A percentile compares a stretch with the other conserved stretches of the same genome.
phyloP scores from a whole-genome alignment of 2,888 invertebrate species.

The Caenorhabditis wallacei region DNA sequence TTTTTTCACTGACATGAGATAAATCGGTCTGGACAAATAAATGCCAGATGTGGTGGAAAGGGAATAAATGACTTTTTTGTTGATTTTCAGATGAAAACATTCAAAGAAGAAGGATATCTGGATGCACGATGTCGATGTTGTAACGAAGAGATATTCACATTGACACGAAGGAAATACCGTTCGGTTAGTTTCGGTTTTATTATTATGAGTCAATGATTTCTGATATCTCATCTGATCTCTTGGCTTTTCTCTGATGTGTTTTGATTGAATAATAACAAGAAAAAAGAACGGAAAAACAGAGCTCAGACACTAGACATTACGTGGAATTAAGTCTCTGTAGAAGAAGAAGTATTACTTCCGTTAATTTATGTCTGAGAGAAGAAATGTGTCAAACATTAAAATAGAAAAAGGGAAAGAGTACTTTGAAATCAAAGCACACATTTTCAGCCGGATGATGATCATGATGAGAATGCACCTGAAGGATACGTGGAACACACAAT shows the following conservation, averaged over 20 bases:
- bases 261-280: slow-evolving; percentile 22
- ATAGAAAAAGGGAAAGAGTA: neutral
- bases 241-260: slow-evolving; percentile 9
- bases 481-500: slow-evolving; percentile 3
- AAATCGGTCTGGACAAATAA: neutral
- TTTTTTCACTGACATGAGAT: slow-evolving; percentile 6
- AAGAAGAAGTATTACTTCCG: slow-evolving; percentile 29
- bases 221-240: slow-evolving; percentile 27
- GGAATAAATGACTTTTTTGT: neutral
- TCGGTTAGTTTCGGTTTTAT: slow-evolving; percentile 13
- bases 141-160: too few species aligned
- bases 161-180: neutral
- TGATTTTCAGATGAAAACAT: slow-evolving; percentile 26
- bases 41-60: slow-evolving; percentile 7
- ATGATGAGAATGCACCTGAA: slow-evolving; percentile 21
- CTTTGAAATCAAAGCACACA: neutral
- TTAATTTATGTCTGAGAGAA: slow-evolving; percentile 18
- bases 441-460: neutral
- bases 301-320: slow-evolving; percentile 21
- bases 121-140: neutral
- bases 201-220: slow-evolving; percentile 22
- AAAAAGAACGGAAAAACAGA: neutral
- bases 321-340: neutral
- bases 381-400: neutral
- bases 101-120: neutral